phyloP scores from a whole-genome alignment of 1,140 invertebrate species.

The Eubasilissa regina region DNA sequence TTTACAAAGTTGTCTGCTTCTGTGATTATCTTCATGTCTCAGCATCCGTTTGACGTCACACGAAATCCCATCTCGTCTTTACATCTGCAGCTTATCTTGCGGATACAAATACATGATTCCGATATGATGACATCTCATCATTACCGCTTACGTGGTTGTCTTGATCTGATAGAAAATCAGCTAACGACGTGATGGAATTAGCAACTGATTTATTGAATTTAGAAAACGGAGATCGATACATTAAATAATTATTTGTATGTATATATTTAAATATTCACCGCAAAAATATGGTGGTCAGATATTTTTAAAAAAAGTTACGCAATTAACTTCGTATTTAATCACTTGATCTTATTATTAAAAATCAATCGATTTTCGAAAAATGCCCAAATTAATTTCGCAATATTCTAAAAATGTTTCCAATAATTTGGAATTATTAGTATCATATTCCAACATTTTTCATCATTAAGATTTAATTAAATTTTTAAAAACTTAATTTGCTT shows the following conservation, averaged over 20 bases:
- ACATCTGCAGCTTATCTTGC: background rate
- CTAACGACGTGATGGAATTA: background rate
- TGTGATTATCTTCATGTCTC: constrained; percentile 2
- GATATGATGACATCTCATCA: background rate
- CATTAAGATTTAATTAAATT: too few relatives aligned
- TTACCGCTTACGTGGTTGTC: background rate
- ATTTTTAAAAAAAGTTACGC: too few relatives aligned
- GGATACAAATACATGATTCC: background rate
- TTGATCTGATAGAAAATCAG: background rate
- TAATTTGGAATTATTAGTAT: too few relatives aligned
- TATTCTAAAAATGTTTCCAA: too few relatives aligned
- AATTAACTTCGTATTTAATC: too few relatives aligned
- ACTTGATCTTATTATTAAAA: too few relatives aligned
- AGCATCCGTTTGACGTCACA: background rate
- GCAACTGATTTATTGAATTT: background rate
- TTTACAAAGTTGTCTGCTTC: constrained; percentile 14
- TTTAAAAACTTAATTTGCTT: too few relatives aligned
- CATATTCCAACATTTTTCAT: too few relatives aligned
- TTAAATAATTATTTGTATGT: background rate
- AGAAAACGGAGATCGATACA: background rate
- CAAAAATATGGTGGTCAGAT: too few relatives aligned
- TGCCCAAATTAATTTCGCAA: too few relatives aligned
- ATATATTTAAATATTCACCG: too few relatives aligned
- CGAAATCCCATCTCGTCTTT: background rate
- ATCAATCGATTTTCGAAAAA: too few relatives aligned